Evolutionary conservation across 30 jellyfish, hydroid and myxozoan species (phyloP).

Genomic region (Cassiopea andromeda): DNA sequence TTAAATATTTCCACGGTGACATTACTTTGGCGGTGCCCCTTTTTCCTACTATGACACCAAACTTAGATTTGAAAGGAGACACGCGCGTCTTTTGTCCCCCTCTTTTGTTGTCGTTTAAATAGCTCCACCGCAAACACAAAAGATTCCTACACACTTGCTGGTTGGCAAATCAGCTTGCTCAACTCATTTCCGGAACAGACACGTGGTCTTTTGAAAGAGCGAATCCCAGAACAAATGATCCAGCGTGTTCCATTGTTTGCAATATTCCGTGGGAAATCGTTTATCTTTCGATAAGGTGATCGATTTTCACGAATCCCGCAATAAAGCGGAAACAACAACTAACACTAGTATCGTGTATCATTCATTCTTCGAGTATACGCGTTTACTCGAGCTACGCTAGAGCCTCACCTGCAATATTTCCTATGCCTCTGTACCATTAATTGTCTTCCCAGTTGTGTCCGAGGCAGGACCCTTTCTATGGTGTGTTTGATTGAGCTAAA

Average conservation of each 20-base stretch:
- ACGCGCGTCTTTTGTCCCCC: slow-evolving; percentile 1
- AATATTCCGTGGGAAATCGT: slow-evolving; percentile 10
- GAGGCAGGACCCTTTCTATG: not conserved
- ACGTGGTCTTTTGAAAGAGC: slow-evolving; percentile 1
- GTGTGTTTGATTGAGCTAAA: not conserved
- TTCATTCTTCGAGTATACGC: not conserved
- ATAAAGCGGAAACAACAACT: not conserved
- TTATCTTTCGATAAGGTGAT: not conserved
- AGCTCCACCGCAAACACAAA: not conserved
- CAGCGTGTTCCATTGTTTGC: slow-evolving; percentile 5
- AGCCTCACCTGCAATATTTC: not conserved
- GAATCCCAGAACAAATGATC: slow-evolving; percentile 2
- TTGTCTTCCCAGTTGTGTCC: not conserved
- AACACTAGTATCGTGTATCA: not conserved
- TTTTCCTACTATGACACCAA: not conserved
- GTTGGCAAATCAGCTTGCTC: not conserved
- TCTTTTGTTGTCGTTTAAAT: not conserved
- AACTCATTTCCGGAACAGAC: not conserved
- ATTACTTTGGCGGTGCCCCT: not conserved
- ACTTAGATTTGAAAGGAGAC: not conserved
- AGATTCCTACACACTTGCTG: slow-evolving; percentile 1
- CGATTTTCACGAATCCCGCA: slow-evolving; percentile 1
- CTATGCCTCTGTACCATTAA: not conserved
- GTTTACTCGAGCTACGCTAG: not conserved
- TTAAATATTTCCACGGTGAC: not conserved